Base-by-base conservation (phyloP, 2,113 vertebrate species). In the Elanoides forficatus region DNA sequence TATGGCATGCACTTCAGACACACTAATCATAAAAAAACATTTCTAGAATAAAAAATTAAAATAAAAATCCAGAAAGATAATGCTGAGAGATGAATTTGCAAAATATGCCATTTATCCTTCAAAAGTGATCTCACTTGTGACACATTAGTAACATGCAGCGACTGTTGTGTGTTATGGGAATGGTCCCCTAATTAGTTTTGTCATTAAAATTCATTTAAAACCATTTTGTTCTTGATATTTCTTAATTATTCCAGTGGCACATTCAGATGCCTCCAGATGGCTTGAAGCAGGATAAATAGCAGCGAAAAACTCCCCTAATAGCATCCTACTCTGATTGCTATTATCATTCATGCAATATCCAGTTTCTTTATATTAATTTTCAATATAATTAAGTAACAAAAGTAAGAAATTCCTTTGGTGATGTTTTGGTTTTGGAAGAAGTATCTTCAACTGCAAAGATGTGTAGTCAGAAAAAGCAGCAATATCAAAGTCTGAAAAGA, bases 201-300 rank as follows among this genome's bases (percentile, higher is more conserved):
- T 90, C 81, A 96, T 88, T 83, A 96, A 95, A 96, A 96, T 90
- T 96, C 56, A 95, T 95, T 95, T 90, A 15, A 95, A 94, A 90
- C 4, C 43, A 9, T 96, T 96, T 97, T 94, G 38, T 85, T 95
- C 55, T 73, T 93, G 71, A 95, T 90, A 88, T 90, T 93, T 92
- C 89, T 91, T 94, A 94, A 96, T 97, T 97, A 96, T 96, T 92
- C 42, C 67, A 95, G 50, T 87, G 82, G 72, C 81, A 95, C 15
- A 92, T 95, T 95, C 86, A 93, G 85, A 94, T 93, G 70, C 68
- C 36, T 96, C 95, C 97, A 97, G 97, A 96, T 97, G 95, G 94
- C 86, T 93, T 81, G 55, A 91, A 97, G 76, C 71, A 91, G 82
- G 82, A 97, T 94, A 96, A 97, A 94, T 53, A 79, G 47, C 68